Evolutionary conservation across 1,140 invertebrate genomes (phyloP).

Genomic region (Drosophila ananassae): DNA sequence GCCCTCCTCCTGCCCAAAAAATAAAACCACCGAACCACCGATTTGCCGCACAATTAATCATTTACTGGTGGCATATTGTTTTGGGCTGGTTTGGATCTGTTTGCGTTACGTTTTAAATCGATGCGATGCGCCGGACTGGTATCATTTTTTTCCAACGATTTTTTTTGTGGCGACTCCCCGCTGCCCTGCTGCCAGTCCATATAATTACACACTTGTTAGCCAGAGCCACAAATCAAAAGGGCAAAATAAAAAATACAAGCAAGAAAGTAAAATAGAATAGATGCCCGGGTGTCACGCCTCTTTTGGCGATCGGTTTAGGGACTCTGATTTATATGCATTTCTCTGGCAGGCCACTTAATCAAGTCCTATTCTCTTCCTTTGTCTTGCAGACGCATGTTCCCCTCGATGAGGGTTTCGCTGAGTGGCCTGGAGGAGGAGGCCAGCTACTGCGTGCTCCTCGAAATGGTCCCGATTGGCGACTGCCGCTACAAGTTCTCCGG

Average conservation of each 20-base stretch:
- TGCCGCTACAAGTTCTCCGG: conserved; percentile 89
- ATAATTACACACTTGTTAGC: conserved; percentile 83
- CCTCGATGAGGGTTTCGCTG: conserved; percentile 88
- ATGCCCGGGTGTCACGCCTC: conserved; percentile 52
- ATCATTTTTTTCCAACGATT: background rate
- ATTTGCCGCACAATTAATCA: conserved; percentile 71
- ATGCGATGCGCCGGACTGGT: conserved; percentile 30
- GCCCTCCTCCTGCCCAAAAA: background rate
- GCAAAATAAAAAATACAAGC: conserved; percentile 5
- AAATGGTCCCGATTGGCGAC: conserved; percentile 89
- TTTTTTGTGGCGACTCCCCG: conserved; percentile 24
- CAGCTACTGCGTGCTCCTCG: conserved; percentile 92
- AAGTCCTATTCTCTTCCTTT: conserved; percentile 61
- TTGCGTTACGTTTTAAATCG: conserved; percentile 77
- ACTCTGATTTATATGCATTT: conserved; percentile 61
- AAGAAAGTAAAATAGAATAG: conserved; percentile 28
- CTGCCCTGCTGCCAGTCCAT: conserved; percentile 36
- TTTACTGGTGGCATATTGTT: conserved; percentile 50
- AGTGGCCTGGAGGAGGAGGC: conserved; percentile 90
- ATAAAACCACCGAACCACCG: conserved; percentile 7
- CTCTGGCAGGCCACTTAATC: conserved; percentile 61
- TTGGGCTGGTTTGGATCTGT: conserved; percentile 41
- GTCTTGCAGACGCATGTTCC: conserved; percentile 93
- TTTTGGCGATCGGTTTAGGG: conserved; percentile 33
- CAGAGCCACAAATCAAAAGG: conserved; percentile 72